Percentiles rank a stretch among this genome's conserved stretches.
phyloP scores from a whole-genome alignment of 2,113 vertebrate species.

The Budorcas taxicolor region DNA sequence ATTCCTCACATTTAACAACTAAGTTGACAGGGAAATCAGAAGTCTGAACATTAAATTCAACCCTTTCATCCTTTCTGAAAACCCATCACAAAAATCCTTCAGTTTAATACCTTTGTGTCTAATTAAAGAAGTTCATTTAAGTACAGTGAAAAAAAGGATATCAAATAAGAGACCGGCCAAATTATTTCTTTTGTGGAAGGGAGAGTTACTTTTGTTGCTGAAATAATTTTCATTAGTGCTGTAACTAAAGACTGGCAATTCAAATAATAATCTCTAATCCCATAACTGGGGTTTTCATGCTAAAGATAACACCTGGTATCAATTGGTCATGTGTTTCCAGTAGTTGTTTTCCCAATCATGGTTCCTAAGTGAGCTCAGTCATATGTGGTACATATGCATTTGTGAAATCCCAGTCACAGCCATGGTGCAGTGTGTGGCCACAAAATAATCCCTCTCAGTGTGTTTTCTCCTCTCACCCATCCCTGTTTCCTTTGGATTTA shows the following conservation, averaged over 20 bases:
- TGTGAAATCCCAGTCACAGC: neutral
- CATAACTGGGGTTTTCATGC: neutral
- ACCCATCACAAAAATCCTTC: neutral
- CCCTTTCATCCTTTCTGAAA: neutral
- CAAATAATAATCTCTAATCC: slow-evolving; percentile 5
- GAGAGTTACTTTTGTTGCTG: neutral
- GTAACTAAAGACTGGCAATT: neutral
- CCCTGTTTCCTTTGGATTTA: neutral
- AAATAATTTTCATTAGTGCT: neutral
- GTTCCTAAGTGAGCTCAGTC: neutral
- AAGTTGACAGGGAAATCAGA: slow-evolving; percentile 22
- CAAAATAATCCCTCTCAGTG: neutral
- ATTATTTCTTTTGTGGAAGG: slow-evolving; percentile 10
- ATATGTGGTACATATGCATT: neutral
- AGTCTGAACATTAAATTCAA: neutral
- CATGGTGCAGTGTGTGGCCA: neutral
- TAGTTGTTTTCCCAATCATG: neutral
- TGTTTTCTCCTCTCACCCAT: neutral
- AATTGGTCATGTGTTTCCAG: slow-evolving; percentile 16
- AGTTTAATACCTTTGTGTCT: neutral
- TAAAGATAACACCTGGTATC: slow-evolving; percentile 17
- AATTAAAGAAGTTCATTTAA: neutral
- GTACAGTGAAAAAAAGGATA: neutral
- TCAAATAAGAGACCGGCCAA: neutral
- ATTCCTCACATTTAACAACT: slow-evolving; percentile 16